Evolutionary conservation across 2,888 invertebrate species (phyloP).

Genomic region (Stomorhina lunata): DNA sequence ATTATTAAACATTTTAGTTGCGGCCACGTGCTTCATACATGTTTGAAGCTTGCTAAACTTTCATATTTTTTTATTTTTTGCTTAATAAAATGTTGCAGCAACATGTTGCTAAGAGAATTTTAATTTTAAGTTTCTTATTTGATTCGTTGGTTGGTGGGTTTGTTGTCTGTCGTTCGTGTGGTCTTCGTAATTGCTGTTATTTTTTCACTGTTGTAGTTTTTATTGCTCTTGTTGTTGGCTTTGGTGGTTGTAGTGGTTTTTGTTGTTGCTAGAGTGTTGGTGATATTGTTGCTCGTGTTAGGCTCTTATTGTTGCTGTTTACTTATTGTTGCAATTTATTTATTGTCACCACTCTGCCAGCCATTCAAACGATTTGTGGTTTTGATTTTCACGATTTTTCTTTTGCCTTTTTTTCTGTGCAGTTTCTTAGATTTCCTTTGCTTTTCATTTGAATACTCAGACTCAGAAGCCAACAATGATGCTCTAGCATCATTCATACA

Average conservation of each 20-base stretch:
- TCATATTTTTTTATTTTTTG: neutral
- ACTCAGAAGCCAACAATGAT: slow-evolving; percentile 38
- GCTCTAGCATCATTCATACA: slow-evolving; percentile 18
- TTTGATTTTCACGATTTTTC: slow-evolving; percentile 68
- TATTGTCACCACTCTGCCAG: slow-evolving; percentile 62
- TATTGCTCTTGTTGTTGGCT: neutral
- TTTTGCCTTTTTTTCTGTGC: neutral
- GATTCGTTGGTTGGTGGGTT: slow-evolving; percentile 17
- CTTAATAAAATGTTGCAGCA: slow-evolving; percentile 32
- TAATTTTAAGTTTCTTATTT: neutral
- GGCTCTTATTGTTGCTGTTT: slow-evolving; percentile 1
- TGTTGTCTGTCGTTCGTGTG: slow-evolving; percentile 16
- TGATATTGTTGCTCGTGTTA: slow-evolving; percentile 30
- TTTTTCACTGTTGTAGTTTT: slow-evolving; percentile 28
- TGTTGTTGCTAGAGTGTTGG: slow-evolving; percentile 36
- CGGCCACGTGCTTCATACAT: slow-evolving; percentile 59
- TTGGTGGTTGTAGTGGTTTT: slow-evolving; percentile 6
- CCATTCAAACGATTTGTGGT: slow-evolving; percentile 69
- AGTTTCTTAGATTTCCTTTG: slow-evolving; percentile 22
- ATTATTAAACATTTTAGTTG: slow-evolving; percentile 24
- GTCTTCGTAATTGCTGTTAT: slow-evolving; percentile 50
- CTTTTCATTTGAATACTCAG: slow-evolving; percentile 17
- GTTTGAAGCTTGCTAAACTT: neutral
- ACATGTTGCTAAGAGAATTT: slow-evolving; percentile 30
- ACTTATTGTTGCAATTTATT: slow-evolving; percentile 26